Percentiles rank a stretch among this genome's conserved stretches.
phyloP scores from a whole-genome alignment of 2,888 invertebrate genomes.

The Acronicta alni region DNA sequence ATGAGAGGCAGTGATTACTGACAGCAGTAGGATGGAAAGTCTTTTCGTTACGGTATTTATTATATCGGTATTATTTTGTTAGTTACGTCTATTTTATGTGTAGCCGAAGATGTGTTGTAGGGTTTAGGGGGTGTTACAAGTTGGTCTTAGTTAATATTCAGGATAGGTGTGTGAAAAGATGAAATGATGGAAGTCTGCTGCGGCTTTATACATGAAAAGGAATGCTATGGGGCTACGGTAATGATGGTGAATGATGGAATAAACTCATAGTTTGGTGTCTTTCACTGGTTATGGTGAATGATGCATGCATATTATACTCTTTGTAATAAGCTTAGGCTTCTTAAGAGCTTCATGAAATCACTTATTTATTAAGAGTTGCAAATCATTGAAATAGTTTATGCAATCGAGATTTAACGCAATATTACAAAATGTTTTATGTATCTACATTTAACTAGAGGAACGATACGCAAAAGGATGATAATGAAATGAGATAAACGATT shows the following conservation, averaged over 20 bases:
- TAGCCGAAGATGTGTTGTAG: constrained; percentile 24
- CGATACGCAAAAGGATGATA: constrained; percentile 33
- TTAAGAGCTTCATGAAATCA: constrained; percentile 20
- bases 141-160: constrained; percentile 13
- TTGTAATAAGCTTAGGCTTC: constrained; percentile 40
- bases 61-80: constrained; percentile 39
- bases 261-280: constrained; percentile 29
- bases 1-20: constrained; percentile 80
- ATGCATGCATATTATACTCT: constrained; percentile 33
- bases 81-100: constrained; percentile 33
- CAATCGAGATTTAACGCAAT: constrained; percentile 56
- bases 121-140: constrained; percentile 30
- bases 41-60: constrained; percentile 55
- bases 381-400: constrained; percentile 54
- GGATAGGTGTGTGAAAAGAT: constrained; percentile 28
- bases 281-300: constrained; percentile 26
- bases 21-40: constrained; percentile 73
- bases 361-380: constrained; percentile 46
- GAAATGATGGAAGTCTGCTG: constrained; percentile 19
- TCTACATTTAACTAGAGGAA: constrained; percentile 43
- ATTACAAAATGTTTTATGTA: constrained; percentile 47
- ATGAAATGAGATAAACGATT: constrained; percentile 44
- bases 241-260: constrained; percentile 29
- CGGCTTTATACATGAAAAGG: constrained; percentile 31
- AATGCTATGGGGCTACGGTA: constrained; percentile 48